Conservation (phyloP, 2,797 vertebrate genomes). For the Pteropus rufus region DNA sequence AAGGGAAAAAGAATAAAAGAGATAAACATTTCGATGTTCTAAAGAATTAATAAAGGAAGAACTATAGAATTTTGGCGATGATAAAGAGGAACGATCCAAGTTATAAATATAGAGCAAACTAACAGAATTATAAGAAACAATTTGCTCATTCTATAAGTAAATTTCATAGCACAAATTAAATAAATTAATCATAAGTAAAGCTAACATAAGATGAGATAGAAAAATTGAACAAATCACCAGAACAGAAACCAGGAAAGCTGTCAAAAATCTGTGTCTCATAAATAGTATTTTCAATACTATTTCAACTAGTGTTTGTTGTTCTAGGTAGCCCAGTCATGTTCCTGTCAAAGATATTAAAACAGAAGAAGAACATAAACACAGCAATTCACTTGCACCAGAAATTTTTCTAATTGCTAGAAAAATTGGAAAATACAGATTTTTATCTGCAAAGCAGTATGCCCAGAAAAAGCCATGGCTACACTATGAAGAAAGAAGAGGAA, state of each 20-base stretch:
- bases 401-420: background rate
- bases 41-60: background rate
- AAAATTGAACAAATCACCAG: background rate
- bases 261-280: background rate
- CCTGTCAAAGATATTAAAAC: background rate
- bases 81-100: background rate
- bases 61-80: background rate
- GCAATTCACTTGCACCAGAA: background rate
- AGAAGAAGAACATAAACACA: background rate
- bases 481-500: background rate
- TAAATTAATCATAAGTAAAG: background rate
- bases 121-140: background rate
- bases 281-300: background rate
- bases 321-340: background rate
- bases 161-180: background rate
- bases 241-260: background rate
- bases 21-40: background rate
- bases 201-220: background rate
- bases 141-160: background rate
- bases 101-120: background rate
- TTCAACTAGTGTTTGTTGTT: background rate
- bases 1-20: background rate
- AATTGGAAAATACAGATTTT: background rate
- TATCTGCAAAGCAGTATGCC: background rate
- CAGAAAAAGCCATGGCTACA: background rate